Percentiles rank a stretch among this genome's conserved stretches.
Conservation (phyloP, 2,888 invertebrate genomes). For the Chrysolina americana region DNA sequence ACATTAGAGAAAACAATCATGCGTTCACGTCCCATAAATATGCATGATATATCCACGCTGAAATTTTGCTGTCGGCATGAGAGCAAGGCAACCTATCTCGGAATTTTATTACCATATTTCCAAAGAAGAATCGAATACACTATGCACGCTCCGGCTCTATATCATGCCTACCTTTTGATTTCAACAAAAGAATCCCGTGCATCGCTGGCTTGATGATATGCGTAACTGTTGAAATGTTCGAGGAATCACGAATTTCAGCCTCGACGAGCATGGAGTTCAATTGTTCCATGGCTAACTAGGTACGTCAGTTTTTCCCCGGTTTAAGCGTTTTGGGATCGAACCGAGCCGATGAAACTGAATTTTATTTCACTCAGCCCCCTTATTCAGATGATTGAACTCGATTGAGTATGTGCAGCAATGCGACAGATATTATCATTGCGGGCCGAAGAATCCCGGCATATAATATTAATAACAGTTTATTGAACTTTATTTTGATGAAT, state of each 20-base stretch:
- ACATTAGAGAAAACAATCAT: neutral
- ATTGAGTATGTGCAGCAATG: too few species aligned
- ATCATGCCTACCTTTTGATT: slow-evolving; percentile 7
- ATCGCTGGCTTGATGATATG: slow-evolving; percentile 14
- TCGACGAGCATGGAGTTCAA: neutral
- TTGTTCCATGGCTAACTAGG: neutral
- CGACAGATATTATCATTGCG: too few species aligned
- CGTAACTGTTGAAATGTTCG: slow-evolving; percentile 9
- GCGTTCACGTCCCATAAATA: neutral
- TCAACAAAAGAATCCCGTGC: neutral
- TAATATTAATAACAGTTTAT: too few species aligned
- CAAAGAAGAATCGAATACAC: slow-evolving; percentile 9
- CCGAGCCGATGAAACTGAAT: too few species aligned
- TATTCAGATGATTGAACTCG: too few species aligned
- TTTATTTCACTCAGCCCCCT: too few species aligned
- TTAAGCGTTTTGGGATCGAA: too few species aligned
- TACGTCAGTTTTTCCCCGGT: too few species aligned
- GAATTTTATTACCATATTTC: slow-evolving; percentile 17
- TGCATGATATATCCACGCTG: slow-evolving; percentile 12
- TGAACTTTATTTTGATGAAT: too few species aligned
- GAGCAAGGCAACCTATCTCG: slow-evolving; percentile 10
- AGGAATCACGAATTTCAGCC: neutral
- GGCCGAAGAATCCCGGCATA: too few species aligned
- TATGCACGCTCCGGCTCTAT: neutral
- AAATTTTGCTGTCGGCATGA: neutral